Evolutionary conservation across 2,113 vertebrate species (phyloP).

Genomic region (Nesogale talazaci): DNA sequence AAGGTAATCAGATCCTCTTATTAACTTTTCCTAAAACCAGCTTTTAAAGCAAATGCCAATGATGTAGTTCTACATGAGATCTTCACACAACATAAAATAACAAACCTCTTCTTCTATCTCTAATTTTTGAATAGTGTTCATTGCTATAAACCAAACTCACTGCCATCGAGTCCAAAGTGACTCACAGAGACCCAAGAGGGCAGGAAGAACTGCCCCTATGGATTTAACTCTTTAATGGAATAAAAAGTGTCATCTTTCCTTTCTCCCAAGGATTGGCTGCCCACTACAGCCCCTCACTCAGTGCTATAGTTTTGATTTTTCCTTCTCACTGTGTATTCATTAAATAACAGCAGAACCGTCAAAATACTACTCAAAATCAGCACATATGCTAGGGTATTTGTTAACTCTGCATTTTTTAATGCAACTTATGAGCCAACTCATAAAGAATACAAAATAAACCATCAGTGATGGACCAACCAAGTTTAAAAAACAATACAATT

Average conservation of each 20-base stretch:
- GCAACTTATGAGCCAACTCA: slow-evolving; percentile 42
- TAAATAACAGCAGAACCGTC: slow-evolving; percentile 63
- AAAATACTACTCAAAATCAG: slow-evolving; percentile 69
- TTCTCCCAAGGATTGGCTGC: too few species aligned
- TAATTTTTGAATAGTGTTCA: slow-evolving; percentile 43
- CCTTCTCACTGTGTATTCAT: slow-evolving; percentile 58
- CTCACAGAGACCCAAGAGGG: too few species aligned
- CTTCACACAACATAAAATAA: slow-evolving; percentile 25
- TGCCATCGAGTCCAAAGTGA: too few species aligned
- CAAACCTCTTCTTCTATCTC: slow-evolving; percentile 48
- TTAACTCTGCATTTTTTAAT: slow-evolving; percentile 47
- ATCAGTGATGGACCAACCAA: slow-evolving; percentile 41
- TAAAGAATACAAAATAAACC: slow-evolving; percentile 41
- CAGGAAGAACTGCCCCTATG: too few species aligned
- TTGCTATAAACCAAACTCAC: neutral
- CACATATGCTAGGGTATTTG: neutral
- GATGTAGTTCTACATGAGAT: slow-evolving; percentile 48
- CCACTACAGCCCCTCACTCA: too few species aligned
- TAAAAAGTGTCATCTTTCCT: too few species aligned
- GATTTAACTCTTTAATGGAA: too few species aligned
- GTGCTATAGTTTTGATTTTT: slow-evolving; percentile 3
- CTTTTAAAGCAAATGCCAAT: slow-evolving; percentile 26
- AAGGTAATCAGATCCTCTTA: slow-evolving; percentile 49
- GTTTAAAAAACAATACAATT: slow-evolving; percentile 51
- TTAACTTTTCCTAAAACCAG: slow-evolving; percentile 48